Evolutionary conservation across 2,797 vertebrate species (phyloP).

Genomic region (Pteropus rufus): DNA sequence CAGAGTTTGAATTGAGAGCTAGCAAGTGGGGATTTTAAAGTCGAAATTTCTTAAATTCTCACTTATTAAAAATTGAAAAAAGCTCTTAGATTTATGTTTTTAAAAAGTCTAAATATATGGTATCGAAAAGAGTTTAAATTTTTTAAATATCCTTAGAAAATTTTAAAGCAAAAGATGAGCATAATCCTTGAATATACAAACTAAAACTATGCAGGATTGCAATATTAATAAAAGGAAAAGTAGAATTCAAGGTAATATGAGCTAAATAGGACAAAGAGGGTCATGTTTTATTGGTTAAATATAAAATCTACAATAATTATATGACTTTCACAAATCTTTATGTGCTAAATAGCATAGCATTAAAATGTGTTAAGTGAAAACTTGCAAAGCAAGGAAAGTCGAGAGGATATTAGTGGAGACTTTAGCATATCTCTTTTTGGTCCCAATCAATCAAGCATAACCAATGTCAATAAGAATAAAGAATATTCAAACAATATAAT

Average conservation of each 20-base stretch:
- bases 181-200: not conserved
- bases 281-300: conserved; percentile 9
- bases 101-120: not conserved
- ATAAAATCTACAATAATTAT: conserved; percentile 31
- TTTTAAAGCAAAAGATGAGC: not conserved
- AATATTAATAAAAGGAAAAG: not conserved
- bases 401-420: not conserved
- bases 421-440: not conserved
- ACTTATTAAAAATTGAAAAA: not conserved
- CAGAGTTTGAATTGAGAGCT: not conserved
- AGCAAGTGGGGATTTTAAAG: not conserved
- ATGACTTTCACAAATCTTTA: conserved; percentile 13
- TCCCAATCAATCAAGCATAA: not conserved
- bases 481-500: not conserved
- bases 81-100: not conserved
- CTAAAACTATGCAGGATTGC: not conserved
- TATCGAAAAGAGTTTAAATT: not conserved
- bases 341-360: not conserved
- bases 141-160: not conserved
- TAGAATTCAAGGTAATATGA: conserved; percentile 25
- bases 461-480: not conserved
- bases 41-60: not conserved
- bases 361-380: conserved; percentile 22
- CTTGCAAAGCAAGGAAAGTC: not conserved
- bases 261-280: conserved; percentile 26